Evolutionary conservation across 2,797 vertebrate species (phyloP).

Genomic region (Tragopan temminckii): DNA sequence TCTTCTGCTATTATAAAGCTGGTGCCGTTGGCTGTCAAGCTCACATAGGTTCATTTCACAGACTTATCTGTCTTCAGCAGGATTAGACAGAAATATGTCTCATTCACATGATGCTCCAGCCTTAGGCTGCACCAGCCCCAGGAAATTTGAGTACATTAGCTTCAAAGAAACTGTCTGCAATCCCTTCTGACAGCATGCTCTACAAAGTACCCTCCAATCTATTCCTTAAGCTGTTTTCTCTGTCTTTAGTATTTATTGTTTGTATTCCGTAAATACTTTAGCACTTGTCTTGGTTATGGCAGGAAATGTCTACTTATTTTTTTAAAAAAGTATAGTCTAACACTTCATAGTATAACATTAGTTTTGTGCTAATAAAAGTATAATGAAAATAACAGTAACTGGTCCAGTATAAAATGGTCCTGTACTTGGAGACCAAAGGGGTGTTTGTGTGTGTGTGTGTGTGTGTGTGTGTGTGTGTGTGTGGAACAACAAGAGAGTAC

Average conservation of each 20-base stretch:
- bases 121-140: conserved; percentile 60
- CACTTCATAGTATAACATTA: background rate
- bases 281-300: background rate
- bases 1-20: conserved; percentile 66
- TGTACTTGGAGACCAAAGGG: background rate
- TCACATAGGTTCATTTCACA: conserved; percentile 71
- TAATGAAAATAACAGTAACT: background rate
- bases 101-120: conserved; percentile 62
- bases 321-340: too few species aligned
- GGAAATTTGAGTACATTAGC: conserved; percentile 74
- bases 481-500: too few species aligned
- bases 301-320: background rate
- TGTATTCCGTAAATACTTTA: background rate
- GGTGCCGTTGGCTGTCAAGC: conserved; percentile 67
- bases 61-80: conserved; percentile 76
- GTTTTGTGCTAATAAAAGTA: background rate
- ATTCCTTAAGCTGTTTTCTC: conserved; percentile 42
- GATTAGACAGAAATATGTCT: conserved; percentile 77
- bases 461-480: too few species aligned
- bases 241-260: conserved; percentile 42
- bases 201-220: conserved; percentile 46
- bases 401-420: background rate
- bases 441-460: too few species aligned
- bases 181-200: conserved; percentile 52
- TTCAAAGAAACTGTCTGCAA: conserved; percentile 75